Base-by-base conservation (phyloP, 2,797 vertebrate species). In the Threskiornis aethiopicus region DNA sequence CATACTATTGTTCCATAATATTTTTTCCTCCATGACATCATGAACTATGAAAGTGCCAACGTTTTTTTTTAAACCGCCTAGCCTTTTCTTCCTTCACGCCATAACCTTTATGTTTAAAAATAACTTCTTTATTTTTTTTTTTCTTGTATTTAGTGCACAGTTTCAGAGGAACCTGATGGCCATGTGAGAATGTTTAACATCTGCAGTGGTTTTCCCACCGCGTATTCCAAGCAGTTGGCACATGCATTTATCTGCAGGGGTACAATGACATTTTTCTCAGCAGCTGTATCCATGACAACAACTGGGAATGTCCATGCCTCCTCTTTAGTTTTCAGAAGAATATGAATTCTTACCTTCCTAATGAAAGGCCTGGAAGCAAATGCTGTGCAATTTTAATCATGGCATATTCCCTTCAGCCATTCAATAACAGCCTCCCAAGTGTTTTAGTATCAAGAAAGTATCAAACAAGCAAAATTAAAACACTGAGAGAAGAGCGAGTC, bases 231-330 rank as follows among this genome's bases (percentile, higher is more conserved):
- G 93, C 73, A 95, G 94, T 98, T 98, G 97, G 97, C 93, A 84
- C 95, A 92, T 93, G 88, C 90, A 65, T 96, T 94, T 95, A 89
- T 96, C 95, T 89, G 93, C 95, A 91, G 94, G 96, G 90, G 90
- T 96, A 95, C 97, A 97, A 84, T 98, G 97, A 97, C 96, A 97
- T 98, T 97, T 97, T 97, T 96, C 94, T 93, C 73, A 2, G 96
- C 82, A 96, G 82, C 89, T 84, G 96, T 97, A 93, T 95, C 97
- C 97, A 97, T 98, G 97, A 97, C 96, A 94, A 97, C 98, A 96
- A 52, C 82, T 82, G 91, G 95, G 72, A 97, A 96, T 86, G 83
- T 90, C 82, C 52, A n/a, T 89, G 62, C 61, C 29, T 93, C 55
- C 85, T 90, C 59, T 93, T 95, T 57, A 87, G 39, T 89, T 88